Conservation (phyloP, 2,113 vertebrate species). For the Antechinus stuartii region DNA sequence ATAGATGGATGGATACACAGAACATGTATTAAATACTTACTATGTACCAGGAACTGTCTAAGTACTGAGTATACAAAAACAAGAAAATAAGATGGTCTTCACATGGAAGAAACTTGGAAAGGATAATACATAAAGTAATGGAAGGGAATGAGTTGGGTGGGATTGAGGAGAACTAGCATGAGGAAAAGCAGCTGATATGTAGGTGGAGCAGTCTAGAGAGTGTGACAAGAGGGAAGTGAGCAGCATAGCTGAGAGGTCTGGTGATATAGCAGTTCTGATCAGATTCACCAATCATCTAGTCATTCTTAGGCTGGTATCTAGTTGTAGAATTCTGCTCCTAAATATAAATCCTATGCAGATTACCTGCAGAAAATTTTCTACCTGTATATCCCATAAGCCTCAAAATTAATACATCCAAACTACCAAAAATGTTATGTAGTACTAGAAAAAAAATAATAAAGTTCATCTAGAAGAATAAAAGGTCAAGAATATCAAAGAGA, state of each 20-base stretch:
- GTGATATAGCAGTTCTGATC: background rate
- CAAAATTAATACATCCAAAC: background rate
- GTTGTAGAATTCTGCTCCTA: background rate
- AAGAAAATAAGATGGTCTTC: background rate
- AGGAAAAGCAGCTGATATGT: background rate
- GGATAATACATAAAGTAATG: background rate
- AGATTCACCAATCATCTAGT: background rate
- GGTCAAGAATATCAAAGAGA: no score
- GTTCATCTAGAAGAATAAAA: no score
- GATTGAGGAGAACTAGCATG: background rate
- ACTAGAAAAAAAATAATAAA: no score
- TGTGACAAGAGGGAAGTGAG: background rate
- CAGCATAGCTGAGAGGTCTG: background rate
- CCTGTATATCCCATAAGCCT: background rate
- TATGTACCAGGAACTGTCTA: background rate
- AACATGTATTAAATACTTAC: background rate
- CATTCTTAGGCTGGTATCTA: background rate
- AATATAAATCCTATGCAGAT: background rate
- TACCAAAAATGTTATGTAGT: no score
- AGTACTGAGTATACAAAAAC: background rate
- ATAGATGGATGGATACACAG: no score
- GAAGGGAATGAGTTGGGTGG: background rate
- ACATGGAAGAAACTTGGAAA: background rate
- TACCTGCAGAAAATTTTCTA: background rate
- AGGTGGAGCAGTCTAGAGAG: background rate